Evolutionary conservation across 2,888 invertebrate species (phyloP), one percentile per base, ranked within the genome.

Genomic region (Acleris sparsana): DNA sequence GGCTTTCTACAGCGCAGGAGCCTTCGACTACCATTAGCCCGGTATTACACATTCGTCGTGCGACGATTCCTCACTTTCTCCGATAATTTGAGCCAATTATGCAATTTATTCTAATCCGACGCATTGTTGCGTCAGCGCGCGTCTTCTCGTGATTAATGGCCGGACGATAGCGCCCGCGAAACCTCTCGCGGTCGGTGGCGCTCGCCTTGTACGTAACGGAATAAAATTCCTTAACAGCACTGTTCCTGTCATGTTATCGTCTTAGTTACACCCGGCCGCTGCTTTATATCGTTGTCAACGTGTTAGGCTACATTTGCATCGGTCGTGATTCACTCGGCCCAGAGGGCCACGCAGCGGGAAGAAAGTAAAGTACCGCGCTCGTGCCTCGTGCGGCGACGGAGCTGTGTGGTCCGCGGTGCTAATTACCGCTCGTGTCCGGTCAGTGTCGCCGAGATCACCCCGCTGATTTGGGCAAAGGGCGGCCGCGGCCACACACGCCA

Each of bases 51-150:
- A 84, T 73, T 74, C 75, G 80, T 83, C 82, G 83, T 84, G 86
- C 83, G 84, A 76, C 80, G 79, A 86, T 85, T 86, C 84, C 79
- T 80, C 83, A 88, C 91, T 91, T 91, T 91, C 91, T 85, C 90
- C 84, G 80, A 84, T 87, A 82, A 84, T 85, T 86, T 78, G 81
- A 79, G 76, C 75, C 82, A 84, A 86, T 90, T 89, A 88, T 85
- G 86, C 83, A 88, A 89, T 87, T 84, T 84, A 79, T 75, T 73
- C 77, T 80, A 77, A 75, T 74, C 69, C 55, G 70, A 72, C 65
- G 71, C 67, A 66, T 66, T 71, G 72, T 74, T 75, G 74, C 75
- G 74, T 76, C 75, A 74, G 59, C 70, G 74, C 65, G 73, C 75
- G 75, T 73, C 72, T 69, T 71, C 68, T 62, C 68, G 72, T 76